Evolutionary conservation across 1,140 invertebrate species (phyloP), one percentile per base, ranked within the genome.

Genomic region (Magallana ariakensis): DNA sequence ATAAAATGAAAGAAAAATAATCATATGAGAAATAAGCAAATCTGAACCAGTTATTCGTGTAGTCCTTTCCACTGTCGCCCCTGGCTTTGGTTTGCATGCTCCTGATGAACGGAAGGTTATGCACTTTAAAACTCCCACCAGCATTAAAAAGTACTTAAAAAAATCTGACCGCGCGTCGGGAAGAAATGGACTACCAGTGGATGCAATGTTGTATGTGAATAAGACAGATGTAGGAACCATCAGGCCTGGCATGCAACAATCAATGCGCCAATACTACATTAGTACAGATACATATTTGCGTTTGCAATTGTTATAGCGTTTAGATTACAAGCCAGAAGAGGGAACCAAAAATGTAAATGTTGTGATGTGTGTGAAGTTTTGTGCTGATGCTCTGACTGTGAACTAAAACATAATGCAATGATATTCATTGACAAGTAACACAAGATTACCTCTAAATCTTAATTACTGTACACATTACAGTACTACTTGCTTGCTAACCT

Each of bases 61-160:
- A 9, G 87, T 91, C 26, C 70, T 89, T 13, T 87, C 89, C 53
- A 91, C 88, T 33, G 89, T 91, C 6, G 90, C 89, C 15, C 75
- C 89, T 10, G 90, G 90, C 0, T 90, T 91, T 87, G 85, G 83
- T 46, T 57, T 89, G 9, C 88, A 91, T 90, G 83, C 89, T 11
- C 86, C 87, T 58, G 22, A 10, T 55, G 80, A 89, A 55, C 8
- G 53, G 7, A 83, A 85, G 9, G 82, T 91, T 0, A 87, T 91
- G 58, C 90, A 90, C 66, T 86, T 58, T 13, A 56, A 87, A 81
- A 83, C 88, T 54, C 90, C 89, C 15, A 90, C 89, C 55, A 89
- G 87, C 62, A 57, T 91, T 7, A 87, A 91, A 75, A 83, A 88
- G 46, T 91, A 89, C 62, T 22, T 90, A 11, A 89, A 91, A 82